Base-by-base conservation (phyloP, 2,113 vertebrate species). In the Eupsittula cactorum region DNA sequence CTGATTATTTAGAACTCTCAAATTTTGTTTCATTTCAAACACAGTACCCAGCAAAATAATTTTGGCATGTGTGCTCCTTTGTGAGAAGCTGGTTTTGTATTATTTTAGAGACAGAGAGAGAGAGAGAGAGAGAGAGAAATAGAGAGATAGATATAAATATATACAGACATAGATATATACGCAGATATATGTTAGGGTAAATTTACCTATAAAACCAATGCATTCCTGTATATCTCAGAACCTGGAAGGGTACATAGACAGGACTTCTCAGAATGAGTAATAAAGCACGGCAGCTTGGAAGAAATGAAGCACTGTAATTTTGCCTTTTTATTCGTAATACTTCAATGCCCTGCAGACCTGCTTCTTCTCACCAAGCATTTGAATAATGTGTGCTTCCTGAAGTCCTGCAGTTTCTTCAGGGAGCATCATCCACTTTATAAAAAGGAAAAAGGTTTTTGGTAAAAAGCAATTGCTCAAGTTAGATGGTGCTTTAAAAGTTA, bases 221-320 rank as follows among this genome's bases (percentile, higher is more conserved):
- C 6, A 63, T 75, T 86, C 60, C 50, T 77, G 28, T 6, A 6
- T 25, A 35, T 60, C n/a, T 77, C 74, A 76, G 42, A 90, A 4
- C 6, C 13, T 76, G n/a, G 59, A 90, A 92, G 13, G 20, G 18
- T 52, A 49, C 9, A 46, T 1, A 81, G 39, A 42, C n/a, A 83
- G 11, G 52, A 69, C 25, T 86, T 94, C 63, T 69, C 74, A 82
- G 49, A 91, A 77, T 68, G 16, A 91, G 52, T 41, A 81, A 94
- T 47, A 81, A 68, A 84, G 91, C 71, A 92, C 52, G 81, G 85
- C 27, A 83, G 67, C 74, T 42, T 62, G 25, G 71, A 82, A 93
- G 75, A 92, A 91, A 91, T 59, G 35, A 88, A 80, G 39, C 35
- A 89, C 53, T 75, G 39, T 44, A 76, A 91, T 92, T 97, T 83